Base-by-base conservation (phyloP, 2,888 invertebrate species). In the Leptura quadrifasciata region DNA sequence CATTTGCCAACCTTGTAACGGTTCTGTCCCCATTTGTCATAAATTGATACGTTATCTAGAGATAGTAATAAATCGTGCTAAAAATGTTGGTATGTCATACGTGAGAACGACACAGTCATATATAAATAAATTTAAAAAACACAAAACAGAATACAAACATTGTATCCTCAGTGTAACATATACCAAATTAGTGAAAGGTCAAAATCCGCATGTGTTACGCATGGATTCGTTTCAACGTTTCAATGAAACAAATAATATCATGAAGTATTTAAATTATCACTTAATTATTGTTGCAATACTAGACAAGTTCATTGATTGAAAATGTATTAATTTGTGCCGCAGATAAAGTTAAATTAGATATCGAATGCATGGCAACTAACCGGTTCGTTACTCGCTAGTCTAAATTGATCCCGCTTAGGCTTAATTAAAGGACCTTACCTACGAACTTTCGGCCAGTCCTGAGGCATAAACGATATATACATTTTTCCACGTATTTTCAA, bases 11-110 rank as follows among this genome's bases (percentile, higher is more conserved):
- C 65, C 65, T 65, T 65, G 65, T 65, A 65, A 47, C 21, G 65
- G 39, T 65, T 65, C 65, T 65, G 39, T 52, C 15, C 47, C 20
- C 65, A 65, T 65, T 65, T 31, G 65, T 65, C 47, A 65, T 65
- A 65, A 65, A 65, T 52, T 31, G 65, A 65, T 65, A 65, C 15
- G 65, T 52, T 65, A 65, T 65, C 65, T 52, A 52, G 65, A 15
- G 65, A 65, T 65, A 65, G 47, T 21, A 52, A 65, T 47, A 65
- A 52, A 65, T 65, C 20, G 65, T 65, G 52, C 39, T 65, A 52
- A 65, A 65, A 65, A 65, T 65, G 20, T 63, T 63, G 47, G 47
- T 21, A 10, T 18, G 47, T 21, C 39, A 65, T 39, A 65, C 52
- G 35, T 52, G 10, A 55, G n/a, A 47, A 35, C 35, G 35, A 47